Evolutionary conservation across 2,113 vertebrate genomes (phyloP), one percentile per base, ranked within the genome.

Genomic region (Eleginops maclovinus): DNA sequence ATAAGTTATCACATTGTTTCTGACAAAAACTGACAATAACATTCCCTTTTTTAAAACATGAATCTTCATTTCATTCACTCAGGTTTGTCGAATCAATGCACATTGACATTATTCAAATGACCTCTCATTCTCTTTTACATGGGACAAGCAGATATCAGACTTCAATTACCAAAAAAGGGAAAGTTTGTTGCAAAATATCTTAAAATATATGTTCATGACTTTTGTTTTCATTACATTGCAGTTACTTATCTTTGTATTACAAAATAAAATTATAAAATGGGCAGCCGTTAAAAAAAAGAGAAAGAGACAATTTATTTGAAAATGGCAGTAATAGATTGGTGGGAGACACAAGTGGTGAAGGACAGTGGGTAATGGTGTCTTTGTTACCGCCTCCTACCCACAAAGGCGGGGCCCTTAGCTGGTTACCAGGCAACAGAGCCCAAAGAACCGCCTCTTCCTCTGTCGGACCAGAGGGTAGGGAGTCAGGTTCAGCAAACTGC

Each of bases 401-500:
- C 41, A 49, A 88, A 86, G 90, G 88, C 71, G 84, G 79, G 88
- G 82, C 72, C 85, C 93, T 95, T 97, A 99, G 93, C 97, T 98
- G 85, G 97, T 97, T 87, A 99, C 95, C 78, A 99, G 96, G 92
- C 97, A 99, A 93, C 97, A 99, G 60, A 99, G 95, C 90, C 97
- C 97, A 90, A 99, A 98, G 95, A 99, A 98, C 86, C 97, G 95
- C 94, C 97, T 94, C 95, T 99, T 99, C 91, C 96, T 95, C 95
- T 97, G 96, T 95, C 96, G 95, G 89, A 98, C 96, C 90, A 98
- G 90, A n/a, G 97, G 98, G 86, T 97, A 98, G 2, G 98, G 96
- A 93, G 97, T 97, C 94, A 99, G 94, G 91, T 99, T 98, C 91
- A 99, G 95, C 93, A 99, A 96, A 94, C 97, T 99, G 95, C 98